Conservation (phyloP, 2,797 vertebrate genomes). For the Phoxinus dragarum region DNA sequence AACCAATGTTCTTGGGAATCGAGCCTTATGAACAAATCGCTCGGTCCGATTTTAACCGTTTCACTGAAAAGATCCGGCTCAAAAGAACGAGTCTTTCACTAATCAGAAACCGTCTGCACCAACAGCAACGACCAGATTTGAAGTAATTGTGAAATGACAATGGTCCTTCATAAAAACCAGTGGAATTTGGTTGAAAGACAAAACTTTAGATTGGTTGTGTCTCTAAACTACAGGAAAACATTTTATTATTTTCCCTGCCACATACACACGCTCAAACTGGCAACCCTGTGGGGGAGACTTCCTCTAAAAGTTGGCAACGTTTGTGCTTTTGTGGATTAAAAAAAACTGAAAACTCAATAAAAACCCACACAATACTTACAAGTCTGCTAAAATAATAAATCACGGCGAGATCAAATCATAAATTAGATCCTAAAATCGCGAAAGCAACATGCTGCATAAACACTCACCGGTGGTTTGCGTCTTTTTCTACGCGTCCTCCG, state of each 20-base stretch:
- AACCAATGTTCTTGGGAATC: neutral
- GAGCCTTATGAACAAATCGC: neutral
- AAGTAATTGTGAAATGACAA: neutral
- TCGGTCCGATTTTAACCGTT: neutral
- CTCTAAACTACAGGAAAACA: neutral
- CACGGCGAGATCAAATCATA: neutral
- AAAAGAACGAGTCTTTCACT: neutral
- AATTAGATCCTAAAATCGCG: neutral
- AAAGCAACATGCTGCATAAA: slow-evolving; percentile 6
- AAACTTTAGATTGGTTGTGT: neutral
- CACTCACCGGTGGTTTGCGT: slow-evolving; percentile 31
- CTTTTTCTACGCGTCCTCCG: slow-evolving; percentile 26
- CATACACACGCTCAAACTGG: slow-evolving; percentile 24
- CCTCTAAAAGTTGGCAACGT: slow-evolving; percentile 36
- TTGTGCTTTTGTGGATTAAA: slow-evolving; percentile 1
- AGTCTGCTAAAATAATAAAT: neutral
- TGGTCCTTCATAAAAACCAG: too few species aligned
- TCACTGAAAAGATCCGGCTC: neutral
- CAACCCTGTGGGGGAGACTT: slow-evolving; percentile 20
- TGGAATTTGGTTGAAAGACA: neutral
- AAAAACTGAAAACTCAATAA: too few species aligned
- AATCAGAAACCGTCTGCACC: neutral
- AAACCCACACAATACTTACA: neutral
- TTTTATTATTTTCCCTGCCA: neutral
- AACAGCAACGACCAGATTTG: neutral